A percentile compares a stretch with the other conserved stretches of the same genome.
Conservation (phyloP, 2,113 vertebrate genomes). For the Rousettus leschenaultii region DNA sequence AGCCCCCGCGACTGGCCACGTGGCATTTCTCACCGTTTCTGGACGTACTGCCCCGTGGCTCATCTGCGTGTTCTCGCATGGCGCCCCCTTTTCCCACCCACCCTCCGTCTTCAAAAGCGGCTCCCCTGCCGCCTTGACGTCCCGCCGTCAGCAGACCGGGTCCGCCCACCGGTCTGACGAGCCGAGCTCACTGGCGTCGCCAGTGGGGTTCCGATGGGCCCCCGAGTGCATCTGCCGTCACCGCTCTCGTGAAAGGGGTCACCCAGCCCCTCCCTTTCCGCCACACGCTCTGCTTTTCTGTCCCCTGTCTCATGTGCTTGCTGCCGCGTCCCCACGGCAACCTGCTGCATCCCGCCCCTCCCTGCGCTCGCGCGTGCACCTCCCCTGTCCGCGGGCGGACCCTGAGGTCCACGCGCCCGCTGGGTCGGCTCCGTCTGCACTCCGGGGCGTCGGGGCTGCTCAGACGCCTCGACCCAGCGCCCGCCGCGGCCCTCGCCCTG, state of each 20-base stretch:
- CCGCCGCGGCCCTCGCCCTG: too few species aligned
- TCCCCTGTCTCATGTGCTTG: too few species aligned
- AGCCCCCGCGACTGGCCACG: background rate
- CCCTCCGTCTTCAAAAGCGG: too few species aligned
- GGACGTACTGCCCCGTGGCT: rapidly evolving
- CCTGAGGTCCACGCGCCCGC: background rate
- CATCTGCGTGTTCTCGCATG: rapidly evolving
- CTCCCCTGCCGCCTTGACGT: too few species aligned
- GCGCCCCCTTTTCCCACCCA: too few species aligned
- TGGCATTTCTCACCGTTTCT: background rate
- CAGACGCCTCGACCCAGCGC: rapidly evolving
- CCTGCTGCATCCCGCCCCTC: rapidly evolving
- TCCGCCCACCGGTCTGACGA: rapidly evolving
- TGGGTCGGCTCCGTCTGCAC: rapidly evolving
- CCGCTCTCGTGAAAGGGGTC: too few species aligned
- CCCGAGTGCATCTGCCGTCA: background rate
- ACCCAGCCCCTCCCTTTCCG: background rate
- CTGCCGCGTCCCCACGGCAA: too few species aligned
- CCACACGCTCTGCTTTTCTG: background rate
- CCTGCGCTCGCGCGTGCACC: background rate
- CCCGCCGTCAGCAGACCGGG: rapidly evolving
- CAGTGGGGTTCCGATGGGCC: too few species aligned
- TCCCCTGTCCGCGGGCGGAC: background rate
- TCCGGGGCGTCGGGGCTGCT: background rate
- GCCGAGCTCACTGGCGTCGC: rapidly evolving